A percentile compares a stretch with the other conserved stretches of the same genome.
phyloP scores from a whole-genome alignment of 2,113 vertebrate genomes.

The Chlorodrepanis virens region DNA sequence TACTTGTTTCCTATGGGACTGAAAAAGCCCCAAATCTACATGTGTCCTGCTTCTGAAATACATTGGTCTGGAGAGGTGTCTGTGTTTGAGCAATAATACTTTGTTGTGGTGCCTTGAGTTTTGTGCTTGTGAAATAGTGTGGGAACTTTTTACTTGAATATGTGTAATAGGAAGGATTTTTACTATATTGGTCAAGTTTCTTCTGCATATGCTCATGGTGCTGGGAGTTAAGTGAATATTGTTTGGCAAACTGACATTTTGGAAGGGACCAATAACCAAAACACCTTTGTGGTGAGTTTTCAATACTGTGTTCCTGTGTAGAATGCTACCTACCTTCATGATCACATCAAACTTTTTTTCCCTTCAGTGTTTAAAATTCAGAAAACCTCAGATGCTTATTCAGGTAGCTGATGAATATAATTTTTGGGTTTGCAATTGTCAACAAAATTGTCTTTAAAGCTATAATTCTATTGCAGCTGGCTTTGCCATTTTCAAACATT shows the following conservation, averaged over 20 bases:
- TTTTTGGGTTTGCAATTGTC: neutral
- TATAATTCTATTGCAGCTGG: neutral
- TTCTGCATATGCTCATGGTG: accelerated
- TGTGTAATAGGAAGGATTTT: neutral
- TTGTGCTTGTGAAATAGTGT: neutral
- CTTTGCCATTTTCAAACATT: neutral
- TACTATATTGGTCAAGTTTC: neutral
- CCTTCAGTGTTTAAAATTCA: neutral
- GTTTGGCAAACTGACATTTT: neutral
- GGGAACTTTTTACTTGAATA: neutral
- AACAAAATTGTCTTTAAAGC: neutral
- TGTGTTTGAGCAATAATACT: accelerated
- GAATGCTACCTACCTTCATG: neutral
- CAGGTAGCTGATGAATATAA: neutral
- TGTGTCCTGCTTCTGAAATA: neutral
- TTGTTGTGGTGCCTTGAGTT: neutral
- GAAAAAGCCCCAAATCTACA: accelerated
- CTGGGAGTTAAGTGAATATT: neutral
- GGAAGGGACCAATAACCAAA: neutral
- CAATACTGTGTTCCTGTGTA: neutral
- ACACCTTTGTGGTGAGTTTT: neutral
- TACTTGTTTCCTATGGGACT: neutral
- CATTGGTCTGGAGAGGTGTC: neutral
- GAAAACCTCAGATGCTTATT: neutral
- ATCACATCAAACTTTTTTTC: neutral